These are phyloP conservation scores for Resseliella maxima DNA, from an alignment of 2,888 invertebrate species.

Conservation along the genomic window DNA sequence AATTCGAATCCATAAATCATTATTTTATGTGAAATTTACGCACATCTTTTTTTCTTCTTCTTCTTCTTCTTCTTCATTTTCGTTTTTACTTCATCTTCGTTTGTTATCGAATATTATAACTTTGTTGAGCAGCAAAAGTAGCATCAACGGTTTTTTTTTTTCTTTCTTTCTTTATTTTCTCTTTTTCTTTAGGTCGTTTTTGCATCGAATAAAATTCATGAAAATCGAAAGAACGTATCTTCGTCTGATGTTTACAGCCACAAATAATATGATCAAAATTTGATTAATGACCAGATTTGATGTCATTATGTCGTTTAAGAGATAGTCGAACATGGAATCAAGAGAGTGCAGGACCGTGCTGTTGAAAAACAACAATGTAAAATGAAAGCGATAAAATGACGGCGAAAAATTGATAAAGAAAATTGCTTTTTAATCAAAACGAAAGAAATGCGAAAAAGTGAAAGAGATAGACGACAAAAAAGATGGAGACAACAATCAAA, in stretches of 20 bases:
- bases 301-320: constrained; percentile 55
- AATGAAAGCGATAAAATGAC: constrained; percentile 14
- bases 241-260: constrained; percentile 30
- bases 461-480: not conserved
- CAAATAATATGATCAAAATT: constrained; percentile 46
- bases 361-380: not conserved
- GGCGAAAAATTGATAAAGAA: constrained; percentile 53
- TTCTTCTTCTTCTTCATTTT: not conserved
- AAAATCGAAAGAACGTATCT: constrained; percentile 1
- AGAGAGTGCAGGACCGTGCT: not conserved
- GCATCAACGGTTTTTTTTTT: not conserved
- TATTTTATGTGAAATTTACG: constrained; percentile 43
- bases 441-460: not conserved
- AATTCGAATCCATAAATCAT: constrained; percentile 52
- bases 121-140: not conserved
- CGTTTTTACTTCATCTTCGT: too few species aligned
- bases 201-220: not conserved
- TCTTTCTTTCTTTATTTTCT: not conserved
- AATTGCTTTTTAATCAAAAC: constrained; percentile 53
- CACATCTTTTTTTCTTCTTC: not conserved
- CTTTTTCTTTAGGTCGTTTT: not conserved
- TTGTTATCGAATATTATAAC: constrained; percentile 34
- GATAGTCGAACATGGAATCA: constrained; percentile 47
- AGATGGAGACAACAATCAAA: not conserved
- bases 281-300: constrained; percentile 55